These are phyloP conservation scores for Orthosia gracilis DNA, from an alignment of 2,888 invertebrate species.

Conservation along the genomic window DNA sequence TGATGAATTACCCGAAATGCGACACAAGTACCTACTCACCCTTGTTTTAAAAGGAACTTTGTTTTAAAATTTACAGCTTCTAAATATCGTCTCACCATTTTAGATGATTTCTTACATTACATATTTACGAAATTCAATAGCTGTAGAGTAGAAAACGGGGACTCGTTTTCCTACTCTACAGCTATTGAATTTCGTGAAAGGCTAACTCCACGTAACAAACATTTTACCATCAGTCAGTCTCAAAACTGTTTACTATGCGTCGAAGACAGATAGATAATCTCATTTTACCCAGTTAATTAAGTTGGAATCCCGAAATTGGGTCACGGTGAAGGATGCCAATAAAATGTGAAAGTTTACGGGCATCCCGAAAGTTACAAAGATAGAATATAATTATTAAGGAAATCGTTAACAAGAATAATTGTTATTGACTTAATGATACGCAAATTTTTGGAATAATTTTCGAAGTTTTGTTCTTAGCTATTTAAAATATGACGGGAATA, in stretches of 20 bases:
- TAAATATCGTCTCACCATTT: too few relatives aligned
- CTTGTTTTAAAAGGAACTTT: too few relatives aligned
- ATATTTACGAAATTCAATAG: too few relatives aligned
- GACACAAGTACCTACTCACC: too few relatives aligned
- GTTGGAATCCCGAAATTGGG: slow-evolving; percentile 22
- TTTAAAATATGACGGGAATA: background rate
- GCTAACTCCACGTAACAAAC: background rate
- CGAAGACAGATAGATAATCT: slow-evolving; percentile 20
- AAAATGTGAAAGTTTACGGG: slow-evolving; percentile 38
- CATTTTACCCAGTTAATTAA: slow-evolving; percentile 32
- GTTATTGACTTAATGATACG: slow-evolving; percentile 30
- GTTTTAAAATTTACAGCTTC: too few relatives aligned
- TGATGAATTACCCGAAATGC: too few relatives aligned
- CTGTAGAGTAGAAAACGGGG: too few relatives aligned
- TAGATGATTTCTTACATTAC: too few relatives aligned
- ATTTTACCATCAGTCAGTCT: background rate
- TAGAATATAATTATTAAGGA: slow-evolving; percentile 39
- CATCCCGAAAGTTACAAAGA: slow-evolving; percentile 35
- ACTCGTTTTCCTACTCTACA: too few relatives aligned
- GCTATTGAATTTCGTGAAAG: too few relatives aligned
- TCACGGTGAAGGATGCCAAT: slow-evolving; percentile 36
- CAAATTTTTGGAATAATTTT: slow-evolving; percentile 2
- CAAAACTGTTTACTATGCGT: slow-evolving; percentile 19
- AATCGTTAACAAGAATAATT: slow-evolving; percentile 43
- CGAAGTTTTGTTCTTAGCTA: background rate